phyloP scores from a whole-genome alignment of 2,113 vertebrate genomes.

The Xiphophorus hellerii region DNA sequence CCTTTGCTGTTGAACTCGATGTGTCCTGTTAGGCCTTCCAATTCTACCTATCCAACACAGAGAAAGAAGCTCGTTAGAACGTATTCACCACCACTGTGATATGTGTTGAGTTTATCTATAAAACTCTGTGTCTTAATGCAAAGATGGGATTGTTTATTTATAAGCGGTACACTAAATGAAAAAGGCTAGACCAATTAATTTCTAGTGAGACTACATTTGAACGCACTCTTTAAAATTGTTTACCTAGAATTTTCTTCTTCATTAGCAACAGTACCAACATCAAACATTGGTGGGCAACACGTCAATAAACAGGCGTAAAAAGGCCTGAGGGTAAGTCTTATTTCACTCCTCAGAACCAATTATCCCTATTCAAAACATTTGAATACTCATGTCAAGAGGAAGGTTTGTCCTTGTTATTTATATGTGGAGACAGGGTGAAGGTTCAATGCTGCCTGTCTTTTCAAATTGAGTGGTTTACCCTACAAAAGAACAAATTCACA shows the following conservation, averaged over 20 bases:
- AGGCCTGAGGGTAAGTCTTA: background rate
- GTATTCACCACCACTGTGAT: background rate
- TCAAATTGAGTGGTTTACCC: background rate
- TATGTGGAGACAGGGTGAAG: background rate
- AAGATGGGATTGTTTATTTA: background rate
- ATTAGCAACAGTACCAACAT: too few relatives aligned
- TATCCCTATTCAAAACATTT: background rate
- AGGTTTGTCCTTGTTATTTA: background rate
- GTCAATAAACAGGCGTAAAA: background rate
- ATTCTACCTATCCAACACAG: slow-evolving; percentile 97
- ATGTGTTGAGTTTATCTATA: background rate
- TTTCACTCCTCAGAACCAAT: background rate
- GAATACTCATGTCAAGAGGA: background rate
- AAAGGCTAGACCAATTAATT: background rate
- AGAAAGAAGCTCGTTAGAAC: slow-evolving; percentile 66
- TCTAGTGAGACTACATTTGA: background rate
- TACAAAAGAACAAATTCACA: background rate
- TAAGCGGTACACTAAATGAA: background rate
- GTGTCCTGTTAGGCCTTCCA: slow-evolving; percentile 99
- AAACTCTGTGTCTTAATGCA: background rate
- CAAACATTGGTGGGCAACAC: too few relatives aligned
- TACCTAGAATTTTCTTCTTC: too few relatives aligned
- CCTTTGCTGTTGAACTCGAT: slow-evolving; percentile 99
- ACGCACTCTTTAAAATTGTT: too few relatives aligned
- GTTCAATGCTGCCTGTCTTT: background rate